These are phyloP conservation scores for Epirrhoe tristata DNA, from an alignment of 2,888 invertebrate genomes.

Conservation along the genomic window DNA sequence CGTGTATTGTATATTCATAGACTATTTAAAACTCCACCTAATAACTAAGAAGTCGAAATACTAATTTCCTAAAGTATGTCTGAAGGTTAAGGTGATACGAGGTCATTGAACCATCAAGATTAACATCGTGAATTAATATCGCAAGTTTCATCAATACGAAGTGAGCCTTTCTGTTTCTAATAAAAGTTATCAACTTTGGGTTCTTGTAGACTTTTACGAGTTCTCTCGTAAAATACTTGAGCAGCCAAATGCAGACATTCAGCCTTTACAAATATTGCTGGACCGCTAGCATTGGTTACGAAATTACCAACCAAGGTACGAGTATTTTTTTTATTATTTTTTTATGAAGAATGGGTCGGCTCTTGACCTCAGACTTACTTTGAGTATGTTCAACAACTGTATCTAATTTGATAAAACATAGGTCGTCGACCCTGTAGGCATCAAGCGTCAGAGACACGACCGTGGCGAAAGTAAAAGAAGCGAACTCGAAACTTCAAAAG, in stretches of 20 bases:
- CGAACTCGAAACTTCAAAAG: no score
- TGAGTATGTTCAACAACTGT: no score
- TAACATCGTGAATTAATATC: not conserved
- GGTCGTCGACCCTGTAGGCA: no score
- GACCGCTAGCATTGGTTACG: not conserved
- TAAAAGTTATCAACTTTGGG: slow-evolving; percentile 34
- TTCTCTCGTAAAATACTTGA: slow-evolving; percentile 33
- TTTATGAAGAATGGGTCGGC: no score
- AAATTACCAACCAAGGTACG: not conserved
- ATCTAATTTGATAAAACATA: no score
- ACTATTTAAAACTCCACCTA: no score
- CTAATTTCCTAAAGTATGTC: not conserved
- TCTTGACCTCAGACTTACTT: no score
- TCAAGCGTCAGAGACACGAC: no score
- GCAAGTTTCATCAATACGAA: slow-evolving; percentile 14
- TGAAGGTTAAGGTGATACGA: not conserved
- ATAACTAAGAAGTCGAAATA: not conserved
- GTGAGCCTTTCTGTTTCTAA: slow-evolving; percentile 21
- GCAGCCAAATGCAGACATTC: slow-evolving; percentile 22
- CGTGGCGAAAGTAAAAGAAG: no score
- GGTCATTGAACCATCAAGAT: slow-evolving; percentile 1
- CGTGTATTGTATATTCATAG: no score
- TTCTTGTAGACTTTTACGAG: slow-evolving; percentile 28
- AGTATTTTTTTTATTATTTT: no score
- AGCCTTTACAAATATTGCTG: slow-evolving; percentile 31